Percentiles rank a stretch among this genome's conserved stretches.
Evolutionary conservation across 2,113 vertebrate species (phyloP).

Genomic region (Toxotes chatareus): DNA sequence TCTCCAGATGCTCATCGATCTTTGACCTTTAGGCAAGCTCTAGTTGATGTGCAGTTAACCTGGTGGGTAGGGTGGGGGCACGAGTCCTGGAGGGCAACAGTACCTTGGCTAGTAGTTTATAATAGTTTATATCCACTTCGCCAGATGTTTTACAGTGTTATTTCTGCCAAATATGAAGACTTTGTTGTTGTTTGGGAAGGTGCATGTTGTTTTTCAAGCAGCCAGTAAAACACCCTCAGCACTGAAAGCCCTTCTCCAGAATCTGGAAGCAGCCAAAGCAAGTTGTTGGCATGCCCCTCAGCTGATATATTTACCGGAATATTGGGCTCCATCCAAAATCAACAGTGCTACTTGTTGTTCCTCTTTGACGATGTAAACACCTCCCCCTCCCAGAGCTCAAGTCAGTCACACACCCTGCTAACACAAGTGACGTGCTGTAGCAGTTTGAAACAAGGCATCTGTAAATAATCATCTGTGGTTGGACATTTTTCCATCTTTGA

Average conservation of each 20-base stretch:
- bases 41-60: constrained; percentile 7
- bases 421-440: constrained; percentile 19
- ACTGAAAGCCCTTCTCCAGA: not conserved
- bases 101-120: not conserved
- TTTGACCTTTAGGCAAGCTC: constrained; percentile 4
- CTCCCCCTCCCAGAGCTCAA: constrained; percentile 2
- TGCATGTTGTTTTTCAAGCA: constrained; percentile 10
- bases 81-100: not conserved
- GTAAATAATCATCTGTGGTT: not conserved
- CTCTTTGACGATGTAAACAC: constrained; percentile 3
- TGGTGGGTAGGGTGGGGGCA: not conserved
- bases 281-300: constrained; percentile 37
- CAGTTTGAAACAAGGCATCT: constrained; percentile 11
- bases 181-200: not conserved
- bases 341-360: constrained; percentile 42
- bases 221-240: constrained; percentile 6
- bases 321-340: constrained; percentile 47
- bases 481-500: not conserved
- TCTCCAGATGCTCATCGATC: constrained; percentile 23
- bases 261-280: constrained; percentile 42
- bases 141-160: not conserved
- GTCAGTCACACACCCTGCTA: constrained; percentile 13
- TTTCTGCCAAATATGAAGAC: constrained; percentile 5
- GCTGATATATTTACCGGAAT: constrained; percentile 35
- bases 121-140: not conserved